Evolutionary conservation across 30 jellyfish, hydroid and myxozoan genomes (phyloP), one percentile per base, ranked within the genome.

Genomic region (Aurelia sp.): DNA sequence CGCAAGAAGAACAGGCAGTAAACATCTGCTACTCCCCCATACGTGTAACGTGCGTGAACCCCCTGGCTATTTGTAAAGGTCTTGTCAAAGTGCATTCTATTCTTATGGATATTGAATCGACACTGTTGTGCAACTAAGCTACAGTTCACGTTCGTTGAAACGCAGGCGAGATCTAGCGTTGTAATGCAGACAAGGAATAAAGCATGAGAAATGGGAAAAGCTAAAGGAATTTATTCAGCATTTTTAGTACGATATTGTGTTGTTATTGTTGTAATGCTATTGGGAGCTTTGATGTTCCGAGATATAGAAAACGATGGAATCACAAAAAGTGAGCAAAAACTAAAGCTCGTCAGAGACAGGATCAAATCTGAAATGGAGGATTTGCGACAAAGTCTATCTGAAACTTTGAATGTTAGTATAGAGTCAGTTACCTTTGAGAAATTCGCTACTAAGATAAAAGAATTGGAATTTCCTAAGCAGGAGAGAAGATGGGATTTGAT

Each of bases 251-350:
- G 91, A 72, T 81, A 81, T 33, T 11, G 35, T 4, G 69, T 47
- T 15, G 84, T 67, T 13, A 30, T 81, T 8, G 67, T 22, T 19
- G 31, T 53, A 18, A 65, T 81, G 33, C 7, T 50, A 0, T 19
- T 44, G 20, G 91, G 91, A 22, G 83, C 84, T 4, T 40, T 61
- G 58, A 60, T 81, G 35, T 81, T 81, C 77, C 27, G 27, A 20
- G 67, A 20, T 0, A 30, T 81, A 3, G 91, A 81, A 59, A 65
- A 53, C 20, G 60, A 8, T 51, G 76, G 74, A 5, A 64, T 81
- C 24, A 63, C 52, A 15, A 8, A 57, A 8, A 51, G 44, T 18
- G 40, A 17, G 35, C 19, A 13, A 63, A 27, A n/a, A 35, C 18
- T 33, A 38, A 38, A 51, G 21, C 30, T 17, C 4, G 67, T 51